These are phyloP conservation scores for Vicugna pacos DNA, from an alignment of 2,113 vertebrate genomes.

Conservation along the genomic window DNA sequence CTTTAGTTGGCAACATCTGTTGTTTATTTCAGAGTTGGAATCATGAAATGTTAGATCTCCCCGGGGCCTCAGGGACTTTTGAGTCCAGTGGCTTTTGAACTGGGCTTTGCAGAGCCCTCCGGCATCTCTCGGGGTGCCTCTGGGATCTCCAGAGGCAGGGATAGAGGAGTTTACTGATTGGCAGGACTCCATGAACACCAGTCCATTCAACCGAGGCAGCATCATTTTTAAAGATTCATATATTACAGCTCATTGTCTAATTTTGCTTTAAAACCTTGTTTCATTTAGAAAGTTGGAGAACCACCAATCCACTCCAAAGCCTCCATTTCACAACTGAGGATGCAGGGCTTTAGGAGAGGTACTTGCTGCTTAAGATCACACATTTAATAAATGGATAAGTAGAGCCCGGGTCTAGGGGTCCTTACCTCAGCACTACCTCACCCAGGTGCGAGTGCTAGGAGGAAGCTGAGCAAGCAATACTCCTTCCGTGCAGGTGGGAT, in stretches of 20 bases:
- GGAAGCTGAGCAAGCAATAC: background rate
- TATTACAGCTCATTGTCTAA: constrained; percentile 49
- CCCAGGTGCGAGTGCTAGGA: background rate
- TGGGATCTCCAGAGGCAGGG: constrained; percentile 7
- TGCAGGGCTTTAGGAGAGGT: background rate
- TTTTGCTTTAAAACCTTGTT: constrained; percentile 48
- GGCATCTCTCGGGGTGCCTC: background rate
- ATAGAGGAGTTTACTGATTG: constrained; percentile 43
- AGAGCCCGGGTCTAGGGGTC: background rate
- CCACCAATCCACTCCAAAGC: constrained; percentile 33
- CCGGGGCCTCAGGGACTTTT: constrained; percentile 61
- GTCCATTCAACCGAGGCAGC: constrained; percentile 3
- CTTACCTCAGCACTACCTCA: background rate
- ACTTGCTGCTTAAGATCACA: background rate
- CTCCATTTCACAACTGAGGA: constrained; percentile 47
- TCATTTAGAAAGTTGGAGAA: constrained; percentile 61
- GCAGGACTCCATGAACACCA: constrained; percentile 42
- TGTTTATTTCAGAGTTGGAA: constrained; percentile 82
- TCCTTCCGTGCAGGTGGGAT: background rate
- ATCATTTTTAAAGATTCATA: constrained; percentile 56
- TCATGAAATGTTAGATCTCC: constrained; percentile 80
- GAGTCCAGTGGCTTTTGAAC: constrained; percentile 76
- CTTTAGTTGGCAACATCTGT: constrained; percentile 80
- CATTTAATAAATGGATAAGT: background rate
- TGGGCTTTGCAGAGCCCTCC: constrained; percentile 50